These are phyloP conservation scores for Stegodyphus dumicola DNA, from an alignment of 1,140 invertebrate species.

Conservation along the genomic window DNA sequence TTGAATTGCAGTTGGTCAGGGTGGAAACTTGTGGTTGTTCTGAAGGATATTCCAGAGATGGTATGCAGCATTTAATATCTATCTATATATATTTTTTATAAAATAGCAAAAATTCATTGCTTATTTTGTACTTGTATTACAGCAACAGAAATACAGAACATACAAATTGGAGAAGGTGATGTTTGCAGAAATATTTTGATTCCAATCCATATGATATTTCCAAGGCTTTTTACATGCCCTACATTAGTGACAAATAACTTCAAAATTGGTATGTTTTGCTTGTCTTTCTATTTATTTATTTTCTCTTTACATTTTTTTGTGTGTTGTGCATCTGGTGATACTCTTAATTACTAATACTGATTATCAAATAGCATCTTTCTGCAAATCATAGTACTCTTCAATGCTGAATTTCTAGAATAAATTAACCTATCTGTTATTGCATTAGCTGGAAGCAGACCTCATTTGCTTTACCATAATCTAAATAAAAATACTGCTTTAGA, in stretches of 20 bases:
- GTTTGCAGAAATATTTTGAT: slow-evolving; percentile 82
- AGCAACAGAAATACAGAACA: slow-evolving; percentile 98
- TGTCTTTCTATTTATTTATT: too few relatives aligned
- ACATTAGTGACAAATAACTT: slow-evolving; percentile 91
- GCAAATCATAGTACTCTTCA: too few relatives aligned
- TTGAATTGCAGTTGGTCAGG: slow-evolving; percentile 93
- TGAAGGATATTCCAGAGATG: slow-evolving; percentile 93
- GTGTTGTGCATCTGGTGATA: too few relatives aligned
- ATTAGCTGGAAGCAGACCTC: too few relatives aligned
- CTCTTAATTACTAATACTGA: too few relatives aligned
- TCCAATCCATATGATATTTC: slow-evolving; percentile 96
- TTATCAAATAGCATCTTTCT: too few relatives aligned
- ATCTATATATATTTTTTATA: background rate
- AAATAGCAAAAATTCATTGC: background rate
- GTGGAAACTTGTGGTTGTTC: slow-evolving; percentile 96
- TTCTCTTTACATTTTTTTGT: too few relatives aligned
- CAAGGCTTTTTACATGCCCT: slow-evolving; percentile 93
- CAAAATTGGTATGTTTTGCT: slow-evolving; percentile 84
- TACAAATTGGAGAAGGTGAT: slow-evolving; percentile 96
- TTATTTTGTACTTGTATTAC: background rate
- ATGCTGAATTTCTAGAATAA: too few relatives aligned
- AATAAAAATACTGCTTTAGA: too few relatives aligned
- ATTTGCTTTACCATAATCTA: too few relatives aligned
- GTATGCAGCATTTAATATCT: slow-evolving; percentile 70
- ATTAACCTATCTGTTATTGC: too few relatives aligned